Percentiles rank a stretch among this genome's conserved stretches.
phyloP scores from a whole-genome alignment of 2,888 invertebrate species.

The Celastrina argiolus region DNA sequence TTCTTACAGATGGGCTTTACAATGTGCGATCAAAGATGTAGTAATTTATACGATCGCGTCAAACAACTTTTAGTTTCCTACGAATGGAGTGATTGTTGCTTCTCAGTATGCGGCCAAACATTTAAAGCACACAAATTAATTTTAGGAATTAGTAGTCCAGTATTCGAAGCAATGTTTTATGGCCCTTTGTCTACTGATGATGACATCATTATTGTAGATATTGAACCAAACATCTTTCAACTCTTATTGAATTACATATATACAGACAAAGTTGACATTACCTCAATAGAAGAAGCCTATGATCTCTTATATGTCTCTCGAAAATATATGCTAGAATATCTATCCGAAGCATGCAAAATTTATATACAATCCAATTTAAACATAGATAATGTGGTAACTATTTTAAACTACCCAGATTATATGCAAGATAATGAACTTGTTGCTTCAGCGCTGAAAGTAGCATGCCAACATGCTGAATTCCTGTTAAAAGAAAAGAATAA shows the following conservation, averaged over 20 bases:
- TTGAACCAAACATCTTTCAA: constrained; percentile 79
- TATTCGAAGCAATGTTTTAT: constrained; percentile 83
- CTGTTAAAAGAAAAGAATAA: constrained; percentile 70
- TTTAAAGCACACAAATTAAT: constrained; percentile 80
- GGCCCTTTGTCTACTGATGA: constrained; percentile 75
- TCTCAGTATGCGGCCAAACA: constrained; percentile 69
- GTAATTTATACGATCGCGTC: constrained; percentile 65
- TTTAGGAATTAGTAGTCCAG: constrained; percentile 81
- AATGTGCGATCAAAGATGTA: constrained; percentile 48
- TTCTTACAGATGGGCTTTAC: constrained; percentile 63
- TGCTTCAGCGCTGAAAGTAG: constrained; percentile 72
- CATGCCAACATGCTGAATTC: constrained; percentile 75
- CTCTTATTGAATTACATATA: constrained; percentile 80
- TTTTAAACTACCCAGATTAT: constrained; percentile 79
- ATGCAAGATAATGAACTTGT: constrained; percentile 76
- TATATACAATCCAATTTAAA: constrained; percentile 75
- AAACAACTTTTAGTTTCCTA: constrained; percentile 66
- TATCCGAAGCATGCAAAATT: constrained; percentile 69
- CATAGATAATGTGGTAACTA: constrained; percentile 76
- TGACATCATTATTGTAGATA: constrained; percentile 76
- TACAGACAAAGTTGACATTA: constrained; percentile 76
- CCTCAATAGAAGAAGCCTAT: constrained; percentile 78
- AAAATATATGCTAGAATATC: constrained; percentile 79
- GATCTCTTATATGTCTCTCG: constrained; percentile 80
- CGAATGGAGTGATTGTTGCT: constrained; percentile 80